A percentile compares a stretch with the other conserved stretches of the same genome.
phyloP scores from a whole-genome alignment of 2,113 vertebrate genomes.

The Dipodomys ordii region DNA sequence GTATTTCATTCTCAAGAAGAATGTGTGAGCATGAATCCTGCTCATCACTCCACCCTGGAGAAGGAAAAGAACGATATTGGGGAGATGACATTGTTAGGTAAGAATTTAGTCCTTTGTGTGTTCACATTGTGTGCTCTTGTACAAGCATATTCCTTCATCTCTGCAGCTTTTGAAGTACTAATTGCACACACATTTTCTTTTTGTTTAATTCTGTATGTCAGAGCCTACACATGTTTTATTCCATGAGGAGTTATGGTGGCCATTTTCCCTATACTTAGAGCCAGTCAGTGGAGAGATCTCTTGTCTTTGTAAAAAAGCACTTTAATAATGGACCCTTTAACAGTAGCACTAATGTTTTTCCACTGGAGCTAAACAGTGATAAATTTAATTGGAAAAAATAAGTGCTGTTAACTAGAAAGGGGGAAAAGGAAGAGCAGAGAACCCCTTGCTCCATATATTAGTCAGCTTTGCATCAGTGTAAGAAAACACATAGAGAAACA shows the following conservation, averaged over 20 bases:
- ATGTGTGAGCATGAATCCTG: slow-evolving; percentile 70
- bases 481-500: too few relatives aligned
- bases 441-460: too few relatives aligned
- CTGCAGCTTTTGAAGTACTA: not conserved
- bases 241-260: not conserved
- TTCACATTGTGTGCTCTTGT: not conserved
- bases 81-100: slow-evolving; percentile 72
- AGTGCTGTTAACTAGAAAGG: too few relatives aligned
- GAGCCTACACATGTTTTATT: not conserved
- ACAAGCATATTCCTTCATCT: not conserved
- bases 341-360: too few relatives aligned
- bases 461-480: too few relatives aligned
- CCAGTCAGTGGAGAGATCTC: not conserved
- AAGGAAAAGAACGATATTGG: slow-evolving; percentile 62
- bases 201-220: not conserved
- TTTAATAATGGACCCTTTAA: not conserved
- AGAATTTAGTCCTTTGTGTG: slow-evolving; percentile 44
- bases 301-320: not conserved
- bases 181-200: not conserved
- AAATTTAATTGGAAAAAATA: too few relatives aligned
- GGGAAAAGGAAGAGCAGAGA: too few relatives aligned
- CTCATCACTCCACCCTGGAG: slow-evolving; percentile 50
- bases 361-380: too few relatives aligned
- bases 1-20: slow-evolving; percentile 79
- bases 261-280: slow-evolving; percentile 12